phyloP scores from a whole-genome alignment of 2,113 vertebrate genomes.

The Phaetusa simplex region DNA sequence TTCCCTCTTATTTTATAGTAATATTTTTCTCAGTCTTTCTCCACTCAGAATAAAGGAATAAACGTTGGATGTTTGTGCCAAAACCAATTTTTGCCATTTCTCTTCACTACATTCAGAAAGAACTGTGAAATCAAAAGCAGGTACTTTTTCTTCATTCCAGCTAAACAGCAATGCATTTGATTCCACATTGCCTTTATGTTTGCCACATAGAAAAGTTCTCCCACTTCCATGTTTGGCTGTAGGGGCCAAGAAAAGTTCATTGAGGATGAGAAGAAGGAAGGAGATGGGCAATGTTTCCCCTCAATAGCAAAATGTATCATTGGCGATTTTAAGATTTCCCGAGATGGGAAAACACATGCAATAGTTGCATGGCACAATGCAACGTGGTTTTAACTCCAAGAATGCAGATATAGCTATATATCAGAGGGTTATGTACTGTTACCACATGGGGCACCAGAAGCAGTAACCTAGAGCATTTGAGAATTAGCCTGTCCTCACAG shows the following conservation, averaged over 20 bases:
- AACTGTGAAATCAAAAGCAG: not conserved
- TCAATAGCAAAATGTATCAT: not conserved
- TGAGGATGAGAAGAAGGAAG: not conserved
- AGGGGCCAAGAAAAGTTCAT: not conserved
- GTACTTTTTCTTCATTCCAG: not conserved
- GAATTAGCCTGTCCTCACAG: not conserved
- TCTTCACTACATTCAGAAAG: not conserved
- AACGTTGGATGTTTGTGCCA: not conserved
- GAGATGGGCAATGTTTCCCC: not conserved
- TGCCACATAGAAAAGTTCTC: not conserved
- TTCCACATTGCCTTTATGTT: not conserved
- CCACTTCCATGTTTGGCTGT: not conserved
- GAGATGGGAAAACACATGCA: not conserved
- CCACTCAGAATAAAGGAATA: not conserved
- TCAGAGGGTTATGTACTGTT: fast-evolving
- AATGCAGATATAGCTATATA: not conserved
- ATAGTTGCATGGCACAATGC: not conserved
- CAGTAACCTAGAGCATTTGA: not conserved
- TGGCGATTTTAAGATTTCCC: not conserved
- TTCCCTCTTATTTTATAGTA: not conserved
- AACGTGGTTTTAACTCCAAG: not conserved
- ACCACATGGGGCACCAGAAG: not conserved
- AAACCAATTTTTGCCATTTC: not conserved
- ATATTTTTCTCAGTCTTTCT: not conserved
- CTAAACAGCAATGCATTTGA: not conserved